phyloP scores from a whole-genome alignment of 2,888 invertebrate genomes.

The Protonemura montana region DNA sequence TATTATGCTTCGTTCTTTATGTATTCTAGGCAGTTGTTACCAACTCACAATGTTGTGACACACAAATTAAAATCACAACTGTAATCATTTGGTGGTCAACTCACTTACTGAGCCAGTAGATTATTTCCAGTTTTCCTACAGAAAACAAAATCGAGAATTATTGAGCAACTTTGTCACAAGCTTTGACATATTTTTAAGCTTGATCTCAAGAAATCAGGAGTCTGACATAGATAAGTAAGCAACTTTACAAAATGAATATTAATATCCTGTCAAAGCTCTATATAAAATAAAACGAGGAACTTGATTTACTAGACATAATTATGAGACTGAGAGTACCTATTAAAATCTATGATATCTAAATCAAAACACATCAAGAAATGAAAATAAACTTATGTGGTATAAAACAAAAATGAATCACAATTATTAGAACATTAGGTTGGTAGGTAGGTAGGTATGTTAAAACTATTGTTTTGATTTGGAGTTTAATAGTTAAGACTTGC shows the following conservation, averaged over 20 bases:
- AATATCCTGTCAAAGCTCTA: too few relatives aligned
- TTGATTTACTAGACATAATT: background rate
- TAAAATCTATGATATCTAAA: background rate
- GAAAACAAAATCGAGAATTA: background rate
- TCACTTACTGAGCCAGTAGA: background rate
- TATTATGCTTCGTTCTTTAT: background rate
- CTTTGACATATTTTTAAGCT: too few relatives aligned
- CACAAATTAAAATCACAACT: background rate
- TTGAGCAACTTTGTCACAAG: background rate
- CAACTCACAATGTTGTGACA: background rate
- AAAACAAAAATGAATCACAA: background rate
- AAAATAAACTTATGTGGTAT: slow-evolving; percentile 7
- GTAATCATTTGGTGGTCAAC: background rate
- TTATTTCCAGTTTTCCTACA: background rate
- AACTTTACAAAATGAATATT: background rate
- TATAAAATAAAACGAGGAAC: background rate
- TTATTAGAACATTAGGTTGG: too few relatives aligned
- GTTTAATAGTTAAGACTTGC: background rate
- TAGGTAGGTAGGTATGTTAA: too few relatives aligned
- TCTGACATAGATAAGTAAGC: background rate
- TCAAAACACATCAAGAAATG: background rate
- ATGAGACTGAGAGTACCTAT: too few relatives aligned
- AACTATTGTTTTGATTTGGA: too few relatives aligned
- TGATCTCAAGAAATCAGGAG: background rate
- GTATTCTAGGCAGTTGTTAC: background rate